Conservation (phyloP, 1,140 invertebrate species). For the Muscidifurax raptorellus region DNA sequence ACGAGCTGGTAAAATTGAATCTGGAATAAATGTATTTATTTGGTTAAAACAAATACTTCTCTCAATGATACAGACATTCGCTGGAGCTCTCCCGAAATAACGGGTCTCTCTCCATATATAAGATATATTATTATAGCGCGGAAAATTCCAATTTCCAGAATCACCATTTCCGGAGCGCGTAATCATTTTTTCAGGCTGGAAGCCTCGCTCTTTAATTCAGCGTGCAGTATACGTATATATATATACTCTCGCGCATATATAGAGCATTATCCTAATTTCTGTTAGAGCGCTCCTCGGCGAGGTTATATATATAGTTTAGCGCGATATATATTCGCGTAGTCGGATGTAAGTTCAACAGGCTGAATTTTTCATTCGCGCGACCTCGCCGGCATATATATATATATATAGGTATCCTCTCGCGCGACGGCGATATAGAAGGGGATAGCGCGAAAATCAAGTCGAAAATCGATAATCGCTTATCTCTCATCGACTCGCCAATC, state of each 20-base stretch:
- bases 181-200: background rate
- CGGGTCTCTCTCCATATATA: background rate
- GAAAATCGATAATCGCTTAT: background rate
- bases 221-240: no score
- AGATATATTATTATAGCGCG: no score
- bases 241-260: background rate
- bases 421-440: no score
- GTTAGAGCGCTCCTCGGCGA: background rate
- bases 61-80: no score
- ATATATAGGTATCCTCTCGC: no score
- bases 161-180: background rate
- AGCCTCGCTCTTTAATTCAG: background rate
- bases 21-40: no score
- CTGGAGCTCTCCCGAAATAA: no score
- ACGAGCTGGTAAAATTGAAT: no score
- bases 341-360: background rate
- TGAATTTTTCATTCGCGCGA: conserved; percentile 8
- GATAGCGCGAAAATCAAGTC: background rate
- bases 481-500: background rate
- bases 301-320: no score
- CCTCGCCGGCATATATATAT: background rate
- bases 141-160: background rate
- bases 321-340: no score
- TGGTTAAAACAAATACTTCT: no score
- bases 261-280: conserved; percentile 30